A percentile compares a stretch with the other conserved stretches of the same genome.
phyloP scores from a whole-genome alignment of 2,113 vertebrate species.

The Synchiropus splendidus region DNA sequence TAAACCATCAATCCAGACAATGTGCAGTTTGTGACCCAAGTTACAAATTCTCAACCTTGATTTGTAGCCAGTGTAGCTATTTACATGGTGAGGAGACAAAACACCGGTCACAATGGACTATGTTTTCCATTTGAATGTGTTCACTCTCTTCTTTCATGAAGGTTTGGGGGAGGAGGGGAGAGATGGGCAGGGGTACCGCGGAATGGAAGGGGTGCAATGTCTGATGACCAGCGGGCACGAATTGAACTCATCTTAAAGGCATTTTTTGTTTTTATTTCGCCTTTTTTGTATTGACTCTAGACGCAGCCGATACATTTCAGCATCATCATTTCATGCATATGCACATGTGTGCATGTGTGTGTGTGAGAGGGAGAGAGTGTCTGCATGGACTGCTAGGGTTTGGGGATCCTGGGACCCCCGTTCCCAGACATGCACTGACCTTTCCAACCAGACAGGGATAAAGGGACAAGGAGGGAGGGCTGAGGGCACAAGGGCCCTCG shows the following conservation, averaged over 20 bases:
- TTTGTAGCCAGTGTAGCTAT: slow-evolving; percentile 45
- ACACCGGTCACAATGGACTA: slow-evolving; percentile 42
- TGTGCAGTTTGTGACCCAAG: slow-evolving; percentile 3
- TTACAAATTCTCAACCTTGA: slow-evolving; percentile 38
- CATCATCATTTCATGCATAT: background rate
- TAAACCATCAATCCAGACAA: slow-evolving; percentile 5
- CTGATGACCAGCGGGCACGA: slow-evolving; percentile 72
- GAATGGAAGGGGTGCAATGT: slow-evolving; percentile 14
- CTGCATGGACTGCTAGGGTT: slow-evolving; percentile 24
- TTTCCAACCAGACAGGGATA: slow-evolving; percentile 98
- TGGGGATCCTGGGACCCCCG: slow-evolving; percentile 83
- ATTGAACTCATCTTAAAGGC: slow-evolving; percentile 20
- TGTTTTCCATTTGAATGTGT: slow-evolving; percentile 65
- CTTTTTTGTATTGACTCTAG: no score
- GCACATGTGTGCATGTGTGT: slow-evolving; percentile 5
- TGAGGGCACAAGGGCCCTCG: slow-evolving; percentile 44
- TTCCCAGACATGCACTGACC: slow-evolving; percentile 96
- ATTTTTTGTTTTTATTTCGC: no score
- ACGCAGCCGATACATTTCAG: no score
- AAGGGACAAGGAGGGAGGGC: slow-evolving; percentile 73
- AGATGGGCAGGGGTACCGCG: slow-evolving; percentile 7
- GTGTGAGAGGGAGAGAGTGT: no score
- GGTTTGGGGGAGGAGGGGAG: slow-evolving; percentile 9
- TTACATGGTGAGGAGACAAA: slow-evolving; percentile 58
- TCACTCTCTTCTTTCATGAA: slow-evolving; percentile 41